Percentiles rank a stretch among this genome's conserved stretches.
Conservation (phyloP, 2,888 invertebrate genomes). For the Megamerina dolium region DNA sequence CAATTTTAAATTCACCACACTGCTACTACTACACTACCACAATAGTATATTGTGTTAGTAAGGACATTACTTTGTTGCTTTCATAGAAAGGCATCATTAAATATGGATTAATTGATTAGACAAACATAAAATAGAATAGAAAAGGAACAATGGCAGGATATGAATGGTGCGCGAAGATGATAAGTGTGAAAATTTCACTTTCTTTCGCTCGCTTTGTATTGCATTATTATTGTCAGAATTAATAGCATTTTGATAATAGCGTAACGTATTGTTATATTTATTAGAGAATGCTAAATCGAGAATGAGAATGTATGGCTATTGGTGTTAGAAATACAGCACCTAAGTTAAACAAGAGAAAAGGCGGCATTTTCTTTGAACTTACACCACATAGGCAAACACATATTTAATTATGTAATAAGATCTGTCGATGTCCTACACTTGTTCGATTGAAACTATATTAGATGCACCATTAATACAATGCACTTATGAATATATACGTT, state of each 20-base stretch:
- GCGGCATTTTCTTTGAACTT: not conserved
- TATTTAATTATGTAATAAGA: too few species aligned
- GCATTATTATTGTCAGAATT: too few species aligned
- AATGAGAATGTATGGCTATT: not conserved
- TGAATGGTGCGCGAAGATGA: slow-evolving; percentile 8
- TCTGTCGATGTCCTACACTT: too few species aligned
- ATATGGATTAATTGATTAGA: slow-evolving; percentile 8
- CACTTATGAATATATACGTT: slow-evolving; percentile 12
- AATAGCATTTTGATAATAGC: slow-evolving; percentile 35
- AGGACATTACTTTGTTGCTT: too few species aligned
- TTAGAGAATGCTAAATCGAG: too few species aligned
- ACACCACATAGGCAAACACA: not conserved
- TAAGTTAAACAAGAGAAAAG: not conserved
- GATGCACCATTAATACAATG: too few species aligned
- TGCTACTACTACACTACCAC: too few species aligned
- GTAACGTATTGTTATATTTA: slow-evolving; percentile 16
- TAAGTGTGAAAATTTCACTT: slow-evolving; percentile 25
- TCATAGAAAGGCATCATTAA: slow-evolving; percentile 7
- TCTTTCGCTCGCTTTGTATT: too few species aligned
- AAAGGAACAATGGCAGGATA: slow-evolving; percentile 8
- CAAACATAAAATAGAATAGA: slow-evolving; percentile 1
- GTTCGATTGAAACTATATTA: too few species aligned
- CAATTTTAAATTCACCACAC: too few species aligned
- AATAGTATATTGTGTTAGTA: too few species aligned
- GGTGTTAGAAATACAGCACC: not conserved